Conservation (phyloP, 2,888 invertebrate species). For the Serrognathus titanus region DNA sequence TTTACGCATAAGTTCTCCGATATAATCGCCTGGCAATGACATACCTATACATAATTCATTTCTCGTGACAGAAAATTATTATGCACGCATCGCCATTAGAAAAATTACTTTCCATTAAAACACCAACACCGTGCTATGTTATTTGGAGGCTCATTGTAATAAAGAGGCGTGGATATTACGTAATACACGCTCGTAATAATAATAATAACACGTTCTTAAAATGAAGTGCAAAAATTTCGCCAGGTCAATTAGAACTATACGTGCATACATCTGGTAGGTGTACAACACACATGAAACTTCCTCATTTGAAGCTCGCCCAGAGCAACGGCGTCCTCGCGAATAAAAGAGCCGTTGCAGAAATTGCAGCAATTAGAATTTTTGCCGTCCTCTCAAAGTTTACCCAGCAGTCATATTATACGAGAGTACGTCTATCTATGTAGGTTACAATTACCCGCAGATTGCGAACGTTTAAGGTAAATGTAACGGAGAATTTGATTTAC, state of each 20-base stretch:
- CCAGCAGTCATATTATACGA: neutral
- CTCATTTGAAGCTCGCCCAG: neutral
- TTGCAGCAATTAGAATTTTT: neutral
- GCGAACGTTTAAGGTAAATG: conserved; percentile 13
- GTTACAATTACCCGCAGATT: conserved; percentile 16
- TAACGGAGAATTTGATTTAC: conserved; percentile 14
- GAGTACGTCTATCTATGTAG: neutral
- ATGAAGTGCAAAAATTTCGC: too few species aligned
- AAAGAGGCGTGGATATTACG: conserved; percentile 1
- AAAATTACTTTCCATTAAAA: neutral
- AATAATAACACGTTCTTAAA: too few species aligned
- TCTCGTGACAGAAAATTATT: neutral
- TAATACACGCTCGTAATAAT: neutral
- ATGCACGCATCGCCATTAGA: neutral
- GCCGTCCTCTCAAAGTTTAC: neutral
- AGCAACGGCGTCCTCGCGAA: neutral
- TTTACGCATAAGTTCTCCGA: neutral
- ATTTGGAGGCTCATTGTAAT: neutral
- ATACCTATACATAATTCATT: neutral
- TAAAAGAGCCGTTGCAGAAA: conserved; percentile 2
- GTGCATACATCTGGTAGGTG: too few species aligned
- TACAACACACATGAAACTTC: neutral
- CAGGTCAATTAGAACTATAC: too few species aligned
- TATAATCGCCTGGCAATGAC: neutral
- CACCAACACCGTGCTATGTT: neutral